Evolutionary conservation across 2,888 invertebrate genomes (phyloP), one percentile per base, ranked within the genome.

Genomic region (Eupithecia vulgata): DNA sequence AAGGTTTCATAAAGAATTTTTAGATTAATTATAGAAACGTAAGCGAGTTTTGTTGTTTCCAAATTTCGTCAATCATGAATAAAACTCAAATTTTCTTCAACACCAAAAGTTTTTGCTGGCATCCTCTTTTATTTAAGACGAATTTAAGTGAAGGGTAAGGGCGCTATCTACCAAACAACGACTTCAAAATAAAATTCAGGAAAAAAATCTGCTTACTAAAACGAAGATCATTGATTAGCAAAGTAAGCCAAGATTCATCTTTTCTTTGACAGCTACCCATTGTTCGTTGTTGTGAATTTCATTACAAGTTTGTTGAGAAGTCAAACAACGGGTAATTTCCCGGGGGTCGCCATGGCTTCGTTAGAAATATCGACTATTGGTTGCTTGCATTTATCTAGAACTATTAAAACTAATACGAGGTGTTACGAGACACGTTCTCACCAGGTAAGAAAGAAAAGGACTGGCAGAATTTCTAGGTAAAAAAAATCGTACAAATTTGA

Each of bases 261-360:
- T 17, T 15, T 59, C 30, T 71, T 73, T 68, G 67, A 75, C 67
- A 72, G 52, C 64, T 64, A 5, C 48, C n/a, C 45, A 65, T 66
- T 72, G 61, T 70, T 57, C 59, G 68, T 45, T 72, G 76, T 77
- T 79, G 75, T 78, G 75, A 77, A 79, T 79, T 77, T 77, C 78
- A 78, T 78, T 78, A 78, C 67, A 78, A 78, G 79, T 79, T 79
- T 62, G 66, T 62, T 71, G 67, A 59, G 10, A 69, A 69, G 37
- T 62, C 66, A 74, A 74, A 62, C 66, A 71, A 68, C 61, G 8
- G n/a, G 66, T 40, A 64, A 74, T 74, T 71, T 74, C 71, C 74
- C 71, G 40, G 30, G 65, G 40, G 65, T 6, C n/a, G 62, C 12
- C 25, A 57, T 57, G 59, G 74, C 15, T 34, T 74, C 62, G 37